Percentiles rank a stretch among this genome's conserved stretches.
These are phyloP conservation scores for Australoheros scitulus DNA, from an alignment of 2,113 vertebrate species.

Conservation along the genomic window DNA sequence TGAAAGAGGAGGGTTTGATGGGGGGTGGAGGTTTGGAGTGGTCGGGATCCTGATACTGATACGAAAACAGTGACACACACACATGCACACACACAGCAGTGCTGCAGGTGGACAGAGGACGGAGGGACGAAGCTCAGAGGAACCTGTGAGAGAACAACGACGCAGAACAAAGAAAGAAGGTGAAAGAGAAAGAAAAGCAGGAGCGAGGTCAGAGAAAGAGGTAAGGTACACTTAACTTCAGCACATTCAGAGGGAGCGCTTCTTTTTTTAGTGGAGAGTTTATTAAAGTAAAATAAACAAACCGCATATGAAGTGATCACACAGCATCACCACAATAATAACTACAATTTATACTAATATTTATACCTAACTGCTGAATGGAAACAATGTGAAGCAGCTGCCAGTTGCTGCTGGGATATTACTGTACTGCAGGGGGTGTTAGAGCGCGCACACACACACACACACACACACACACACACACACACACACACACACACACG, in stretches of 20 bases:
- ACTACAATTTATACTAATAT: not conserved
- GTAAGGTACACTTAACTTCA: constrained; percentile 43
- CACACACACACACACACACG: constrained; percentile 15
- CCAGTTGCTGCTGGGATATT: constrained; percentile 11
- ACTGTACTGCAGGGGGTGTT: not conserved
- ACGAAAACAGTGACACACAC: constrained; percentile 31
- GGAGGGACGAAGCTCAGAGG: constrained; percentile 46
- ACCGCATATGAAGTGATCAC: not conserved
- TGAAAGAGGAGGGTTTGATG: constrained; percentile 23
- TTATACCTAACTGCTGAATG: not conserved
- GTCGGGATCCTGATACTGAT: constrained; percentile 31
- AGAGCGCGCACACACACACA: not conserved
- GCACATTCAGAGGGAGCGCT: not conserved
- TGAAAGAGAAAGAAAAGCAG: constrained; percentile 22
- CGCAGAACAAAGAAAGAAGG: constrained; percentile 32
- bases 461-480: constrained; percentile 22
- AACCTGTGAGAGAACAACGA: constrained; percentile 39
- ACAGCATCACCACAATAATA: not conserved
- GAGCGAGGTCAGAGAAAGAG: constrained; percentile 48
- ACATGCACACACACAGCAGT: constrained; percentile 57
- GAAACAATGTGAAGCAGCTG: constrained; percentile 51
- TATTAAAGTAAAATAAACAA: not conserved
- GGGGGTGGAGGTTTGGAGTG: not conserved
- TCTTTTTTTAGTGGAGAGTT: not conserved
- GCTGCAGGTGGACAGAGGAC: constrained; percentile 60